phyloP scores from a whole-genome alignment of 2,888 invertebrate species.

The Nomada fabriciana region DNA sequence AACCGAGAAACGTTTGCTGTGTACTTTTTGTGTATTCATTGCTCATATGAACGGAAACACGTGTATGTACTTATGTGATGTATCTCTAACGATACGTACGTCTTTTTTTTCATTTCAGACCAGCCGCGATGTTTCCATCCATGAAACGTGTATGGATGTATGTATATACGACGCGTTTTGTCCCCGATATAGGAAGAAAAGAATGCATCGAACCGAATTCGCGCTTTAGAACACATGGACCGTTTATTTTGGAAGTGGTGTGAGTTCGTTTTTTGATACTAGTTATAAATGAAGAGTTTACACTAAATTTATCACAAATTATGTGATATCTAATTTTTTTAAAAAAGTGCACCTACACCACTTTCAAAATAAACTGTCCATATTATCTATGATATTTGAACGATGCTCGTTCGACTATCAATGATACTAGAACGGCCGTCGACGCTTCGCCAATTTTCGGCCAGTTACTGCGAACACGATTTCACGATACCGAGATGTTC shows the following conservation, averaged over 20 bases:
- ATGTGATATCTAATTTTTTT: no score
- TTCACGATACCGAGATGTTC: neutral
- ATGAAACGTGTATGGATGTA: no score
- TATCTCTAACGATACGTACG: neutral
- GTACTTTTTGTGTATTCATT: neutral
- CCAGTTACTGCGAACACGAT: neutral
- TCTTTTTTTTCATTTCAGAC: neutral
- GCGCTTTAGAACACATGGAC: slow-evolving; percentile 1
- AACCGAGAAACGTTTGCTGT: neutral
- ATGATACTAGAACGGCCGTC: neutral
- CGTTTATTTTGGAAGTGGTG: no score
- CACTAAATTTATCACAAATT: no score
- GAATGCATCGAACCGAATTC: slow-evolving; percentile 34
- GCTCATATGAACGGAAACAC: neutral
- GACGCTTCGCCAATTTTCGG: neutral
- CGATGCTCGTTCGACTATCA: neutral
- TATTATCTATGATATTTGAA: neutral
- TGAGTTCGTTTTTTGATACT: no score
- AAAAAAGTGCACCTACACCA: no score
- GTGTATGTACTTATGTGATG: neutral
- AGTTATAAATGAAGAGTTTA: no score
- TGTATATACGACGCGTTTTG: neutral
- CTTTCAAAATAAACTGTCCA: no score
- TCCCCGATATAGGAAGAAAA: slow-evolving; percentile 6
- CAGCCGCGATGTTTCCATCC: neutral